Conservation (phyloP, 1,140 invertebrate genomes). For the Cyclargus thomasi region DNA sequence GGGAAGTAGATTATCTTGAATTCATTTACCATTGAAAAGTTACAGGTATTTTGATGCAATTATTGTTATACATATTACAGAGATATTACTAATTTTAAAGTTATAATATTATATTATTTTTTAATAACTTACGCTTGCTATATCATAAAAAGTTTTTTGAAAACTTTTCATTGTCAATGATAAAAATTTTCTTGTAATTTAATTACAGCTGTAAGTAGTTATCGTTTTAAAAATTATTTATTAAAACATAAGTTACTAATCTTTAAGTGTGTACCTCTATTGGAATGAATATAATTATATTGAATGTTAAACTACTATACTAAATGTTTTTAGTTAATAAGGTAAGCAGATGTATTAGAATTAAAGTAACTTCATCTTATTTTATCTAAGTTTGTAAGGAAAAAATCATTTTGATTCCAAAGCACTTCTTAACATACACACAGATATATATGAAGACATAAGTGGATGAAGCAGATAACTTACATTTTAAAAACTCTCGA, state of each 20-base stretch:
- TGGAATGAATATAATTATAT: background rate
- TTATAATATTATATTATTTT: background rate
- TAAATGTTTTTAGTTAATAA: background rate
- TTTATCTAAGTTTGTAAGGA: background rate
- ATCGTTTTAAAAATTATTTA: background rate
- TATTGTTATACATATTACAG: background rate
- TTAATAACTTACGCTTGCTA: background rate
- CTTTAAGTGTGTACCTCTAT: background rate
- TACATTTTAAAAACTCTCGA: no score
- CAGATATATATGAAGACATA: no score
- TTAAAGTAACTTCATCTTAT: background rate
- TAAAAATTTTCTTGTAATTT: background rate
- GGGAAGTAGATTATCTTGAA: background rate
- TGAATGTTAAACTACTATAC: background rate
- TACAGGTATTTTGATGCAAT: slow-evolving; percentile 3
- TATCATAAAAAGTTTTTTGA: background rate
- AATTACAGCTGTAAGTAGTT: background rate
- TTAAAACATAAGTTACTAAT: background rate
- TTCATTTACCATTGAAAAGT: background rate
- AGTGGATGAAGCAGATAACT: no score
- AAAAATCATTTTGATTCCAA: background rate
- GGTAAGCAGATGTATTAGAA: background rate
- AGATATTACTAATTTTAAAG: background rate
- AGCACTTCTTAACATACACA: background rate
- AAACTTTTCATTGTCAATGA: background rate